Evolutionary conservation across 2,113 vertebrate genomes (phyloP).

Genomic region (Taurulus bubalis): DNA sequence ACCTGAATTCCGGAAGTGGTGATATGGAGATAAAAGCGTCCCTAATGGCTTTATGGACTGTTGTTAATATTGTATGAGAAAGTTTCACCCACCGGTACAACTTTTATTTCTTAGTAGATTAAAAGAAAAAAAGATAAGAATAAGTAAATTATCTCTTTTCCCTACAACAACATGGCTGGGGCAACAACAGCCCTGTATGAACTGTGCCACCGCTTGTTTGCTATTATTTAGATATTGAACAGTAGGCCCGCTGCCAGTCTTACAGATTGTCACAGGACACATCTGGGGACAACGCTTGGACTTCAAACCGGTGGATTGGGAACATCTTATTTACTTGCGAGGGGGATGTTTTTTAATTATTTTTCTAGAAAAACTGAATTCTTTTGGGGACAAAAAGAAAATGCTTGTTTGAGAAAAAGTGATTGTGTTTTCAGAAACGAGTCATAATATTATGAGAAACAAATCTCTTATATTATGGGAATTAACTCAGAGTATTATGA

Average conservation of each 20-base stretch:
- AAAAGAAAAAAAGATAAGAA: background rate
- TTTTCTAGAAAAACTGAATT: background rate
- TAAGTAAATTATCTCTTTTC: background rate
- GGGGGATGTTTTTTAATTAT: background rate
- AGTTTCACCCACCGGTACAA: background rate
- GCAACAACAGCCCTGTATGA: too few relatives aligned
- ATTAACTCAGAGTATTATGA: background rate
- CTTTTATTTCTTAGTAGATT: background rate
- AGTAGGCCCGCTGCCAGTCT: background rate
- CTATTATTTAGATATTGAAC: slow-evolving; percentile 2
- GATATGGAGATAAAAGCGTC: background rate
- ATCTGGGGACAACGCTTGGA: slow-evolving; percentile 19
- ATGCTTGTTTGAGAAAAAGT: background rate
- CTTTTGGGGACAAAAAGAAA: background rate
- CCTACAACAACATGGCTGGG: background rate
- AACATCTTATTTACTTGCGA: slow-evolving; percentile 9
- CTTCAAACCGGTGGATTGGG: slow-evolving; percentile 16
- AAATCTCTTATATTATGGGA: background rate
- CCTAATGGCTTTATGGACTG: background rate
- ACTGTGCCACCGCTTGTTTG: background rate
- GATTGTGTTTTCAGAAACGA: background rate
- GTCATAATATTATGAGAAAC: background rate
- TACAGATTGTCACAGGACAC: background rate
- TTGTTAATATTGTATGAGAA: background rate
- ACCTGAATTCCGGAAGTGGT: background rate